Conservation (phyloP, 2,888 invertebrate genomes). For the Dolichopus griseipennis region DNA sequence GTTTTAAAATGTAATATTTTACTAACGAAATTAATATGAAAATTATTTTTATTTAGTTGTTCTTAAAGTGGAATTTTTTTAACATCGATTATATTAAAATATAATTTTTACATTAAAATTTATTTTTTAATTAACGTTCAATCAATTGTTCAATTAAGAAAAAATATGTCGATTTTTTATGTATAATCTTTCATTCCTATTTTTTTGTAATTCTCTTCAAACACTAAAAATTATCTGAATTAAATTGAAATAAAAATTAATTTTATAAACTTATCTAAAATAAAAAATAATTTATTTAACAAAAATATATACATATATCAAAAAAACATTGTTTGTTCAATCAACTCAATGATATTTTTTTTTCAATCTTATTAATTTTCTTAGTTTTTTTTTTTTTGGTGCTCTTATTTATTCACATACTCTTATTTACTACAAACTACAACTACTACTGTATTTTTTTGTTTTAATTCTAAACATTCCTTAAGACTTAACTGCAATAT, state of each 20-base stretch:
- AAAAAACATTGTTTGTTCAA: not conserved
- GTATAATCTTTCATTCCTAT: too few relatives aligned
- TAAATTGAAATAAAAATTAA: too few relatives aligned
- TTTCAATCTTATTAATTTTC: not conserved
- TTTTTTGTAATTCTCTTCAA: too few relatives aligned
- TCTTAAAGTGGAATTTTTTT: not conserved
- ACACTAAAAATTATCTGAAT: too few relatives aligned
- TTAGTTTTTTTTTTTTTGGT: not conserved
- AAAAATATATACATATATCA: too few relatives aligned
- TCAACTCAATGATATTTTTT: not conserved
- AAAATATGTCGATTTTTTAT: too few relatives aligned
- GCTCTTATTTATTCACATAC: not conserved
- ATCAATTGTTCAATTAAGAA: too few relatives aligned
- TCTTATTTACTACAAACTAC: not conserved
- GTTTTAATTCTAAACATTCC: not conserved
- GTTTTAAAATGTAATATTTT: not conserved
- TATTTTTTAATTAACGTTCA: too few relatives aligned
- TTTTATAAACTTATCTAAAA: too few relatives aligned
- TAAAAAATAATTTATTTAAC: too few relatives aligned
- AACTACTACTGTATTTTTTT: not conserved
- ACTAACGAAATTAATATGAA: not conserved
- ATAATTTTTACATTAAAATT: too few relatives aligned
- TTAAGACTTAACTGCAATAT: not conserved
- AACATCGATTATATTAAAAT: too few relatives aligned
- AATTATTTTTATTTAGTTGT: not conserved